Evolutionary conservation across 2,888 invertebrate species (phyloP), one percentile per base, ranked within the genome.

Genomic region (Melinaea marsaeus): DNA sequence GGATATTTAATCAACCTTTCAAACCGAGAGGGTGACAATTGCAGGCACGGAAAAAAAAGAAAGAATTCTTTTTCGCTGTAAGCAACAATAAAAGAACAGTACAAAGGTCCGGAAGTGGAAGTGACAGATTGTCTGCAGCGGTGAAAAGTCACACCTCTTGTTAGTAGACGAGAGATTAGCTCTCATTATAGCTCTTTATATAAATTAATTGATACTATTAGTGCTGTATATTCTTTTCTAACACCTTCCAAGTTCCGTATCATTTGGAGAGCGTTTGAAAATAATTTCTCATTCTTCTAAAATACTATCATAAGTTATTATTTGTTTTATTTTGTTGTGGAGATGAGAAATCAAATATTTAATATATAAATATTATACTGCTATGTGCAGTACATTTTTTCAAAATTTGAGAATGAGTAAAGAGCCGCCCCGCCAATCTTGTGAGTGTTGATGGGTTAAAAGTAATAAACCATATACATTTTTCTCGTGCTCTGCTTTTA

Each of bases 141-240:
- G 88, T 84, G 83, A 79, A 84, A 90, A 89, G 89, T 90, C 89
- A 90, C 90, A 90, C 90, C 88, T 89, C 88, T 84, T 88, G 90
- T 88, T 89, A 86, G 87, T 88, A 85, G 85, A 66, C 79, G 84
- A 76, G 78, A 51, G 73, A 90, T 90, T 89, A 88, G 88, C 87
- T 88, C 89, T 89, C 90, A 87, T 90, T 90, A 88, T 86, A 89
- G 88, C 83, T 85, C 87, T 90, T 88, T 85, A 89, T 89, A 87
- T 88, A 89, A 90, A 90, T 89, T 90, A 87, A 85, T 80, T 75
- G 80, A 81, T 79, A 79, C 84, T 85, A 85, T 86, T 86, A 84
- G 80, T 81, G 11, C 22, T 22, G 22, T 22, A 42, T 3, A 9
- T 9, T 42, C 42, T 11, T 42, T 32, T 51, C 2, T 51, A 22